These are phyloP conservation scores for Podotricha telesiphe DNA, from an alignment of 2,888 invertebrate species.

Conservation along the genomic window DNA sequence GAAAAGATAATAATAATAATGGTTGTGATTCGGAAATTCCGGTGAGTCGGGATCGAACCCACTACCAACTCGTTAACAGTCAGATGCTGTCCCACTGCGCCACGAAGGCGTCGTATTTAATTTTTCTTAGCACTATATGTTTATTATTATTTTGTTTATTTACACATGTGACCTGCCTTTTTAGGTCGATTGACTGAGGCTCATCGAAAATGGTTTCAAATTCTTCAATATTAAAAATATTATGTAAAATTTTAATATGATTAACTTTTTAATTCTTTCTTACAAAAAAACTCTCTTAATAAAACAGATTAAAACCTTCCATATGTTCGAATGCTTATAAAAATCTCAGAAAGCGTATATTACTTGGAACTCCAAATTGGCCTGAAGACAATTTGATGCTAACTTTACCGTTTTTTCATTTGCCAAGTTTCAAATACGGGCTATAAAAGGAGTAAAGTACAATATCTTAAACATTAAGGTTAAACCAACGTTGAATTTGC, in stretches of 20 bases:
- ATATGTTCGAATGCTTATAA: background rate
- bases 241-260: background rate
- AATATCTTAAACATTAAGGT: conserved; percentile 28
- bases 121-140: too few relatives aligned
- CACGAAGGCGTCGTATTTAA: too few relatives aligned
- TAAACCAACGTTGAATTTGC: conserved; percentile 7
- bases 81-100: too few relatives aligned
- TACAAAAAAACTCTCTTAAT: background rate
- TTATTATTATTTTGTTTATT: too few relatives aligned
- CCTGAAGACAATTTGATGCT: conserved; percentile 38
- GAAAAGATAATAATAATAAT: too few relatives aligned
- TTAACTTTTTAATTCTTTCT: background rate
- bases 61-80: too few relatives aligned
- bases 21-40: too few relatives aligned
- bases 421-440: conserved; percentile 33
- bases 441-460: conserved; percentile 32
- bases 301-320: conserved; percentile 3
- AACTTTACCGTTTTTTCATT: conserved; percentile 41
- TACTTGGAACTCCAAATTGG: conserved; percentile 38
- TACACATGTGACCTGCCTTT: too few relatives aligned
- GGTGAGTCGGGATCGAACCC: too few relatives aligned
- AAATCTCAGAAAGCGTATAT: conserved; percentile 11
- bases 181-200: too few relatives aligned
- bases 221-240: too few relatives aligned
- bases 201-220: too few relatives aligned